phyloP scores from a whole-genome alignment of 2,797 vertebrate species.

The Sebastolobus alascanus region DNA sequence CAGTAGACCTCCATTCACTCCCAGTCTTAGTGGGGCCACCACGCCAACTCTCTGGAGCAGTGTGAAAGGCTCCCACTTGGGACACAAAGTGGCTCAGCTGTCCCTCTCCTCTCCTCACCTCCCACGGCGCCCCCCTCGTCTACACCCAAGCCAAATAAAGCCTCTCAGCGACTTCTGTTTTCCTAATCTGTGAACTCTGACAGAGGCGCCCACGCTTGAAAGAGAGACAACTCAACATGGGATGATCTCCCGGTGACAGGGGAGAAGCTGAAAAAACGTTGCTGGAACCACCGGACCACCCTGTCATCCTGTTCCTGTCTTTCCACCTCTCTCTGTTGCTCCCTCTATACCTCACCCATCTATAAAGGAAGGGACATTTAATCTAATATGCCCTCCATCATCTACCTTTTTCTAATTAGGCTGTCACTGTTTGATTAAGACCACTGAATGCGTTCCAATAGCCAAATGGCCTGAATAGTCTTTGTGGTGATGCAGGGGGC shows the following conservation, averaged over 20 bases:
- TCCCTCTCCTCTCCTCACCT: constrained; percentile 66
- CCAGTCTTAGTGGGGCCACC: constrained; percentile 46
- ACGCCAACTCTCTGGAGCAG: constrained; percentile 45
- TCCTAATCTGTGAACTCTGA: constrained; percentile 86
- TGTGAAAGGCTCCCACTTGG: constrained; percentile 68
- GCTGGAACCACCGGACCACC: constrained; percentile 76
- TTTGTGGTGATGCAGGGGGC: constrained; percentile 28
- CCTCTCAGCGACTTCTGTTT: constrained; percentile 84
- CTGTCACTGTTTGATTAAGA: constrained; percentile 61
- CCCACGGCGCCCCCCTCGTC: constrained; percentile 45
- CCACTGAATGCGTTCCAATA: constrained; percentile 38
- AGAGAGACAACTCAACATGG: constrained; percentile 80
- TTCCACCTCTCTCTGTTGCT: constrained; percentile 25
- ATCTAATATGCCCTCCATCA: constrained; percentile 50
- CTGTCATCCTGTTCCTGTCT: constrained; percentile 57
- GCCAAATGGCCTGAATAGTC: constrained; percentile 45
- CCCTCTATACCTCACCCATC: constrained; percentile 19
- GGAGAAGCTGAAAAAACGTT: constrained; percentile 85
- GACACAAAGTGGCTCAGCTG: constrained; percentile 78
- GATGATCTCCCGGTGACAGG: constrained; percentile 83
- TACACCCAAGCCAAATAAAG: constrained; percentile 82
- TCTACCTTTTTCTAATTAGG: constrained; percentile 55
- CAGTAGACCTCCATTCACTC: constrained; percentile 60
- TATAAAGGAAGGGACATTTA: constrained; percentile 21
- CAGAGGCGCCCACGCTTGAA: constrained; percentile 80